phyloP scores from a whole-genome alignment of 2,797 vertebrate species.

The Margarornis squamiger region DNA sequence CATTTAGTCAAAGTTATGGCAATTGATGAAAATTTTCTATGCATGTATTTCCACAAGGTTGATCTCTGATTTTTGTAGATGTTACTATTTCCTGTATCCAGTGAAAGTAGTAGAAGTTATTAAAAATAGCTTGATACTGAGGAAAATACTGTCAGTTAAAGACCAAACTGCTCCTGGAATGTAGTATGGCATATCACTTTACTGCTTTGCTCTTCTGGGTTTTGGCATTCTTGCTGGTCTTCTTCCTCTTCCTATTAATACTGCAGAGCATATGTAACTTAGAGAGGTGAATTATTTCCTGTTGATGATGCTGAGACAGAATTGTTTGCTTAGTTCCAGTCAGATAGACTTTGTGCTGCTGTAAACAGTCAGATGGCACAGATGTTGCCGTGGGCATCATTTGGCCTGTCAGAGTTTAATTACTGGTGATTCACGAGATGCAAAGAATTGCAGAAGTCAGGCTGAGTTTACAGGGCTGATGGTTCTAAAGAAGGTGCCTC shows the following conservation, averaged over 20 bases:
- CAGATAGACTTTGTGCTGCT: not conserved
- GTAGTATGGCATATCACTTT: not conserved
- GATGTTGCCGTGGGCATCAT: conserved; percentile 16
- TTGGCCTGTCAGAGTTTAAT: conserved; percentile 24
- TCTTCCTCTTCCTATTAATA: not conserved
- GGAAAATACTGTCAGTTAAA: not conserved
- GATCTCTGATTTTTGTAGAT: not conserved
- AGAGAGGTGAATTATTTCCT: conserved; percentile 10
- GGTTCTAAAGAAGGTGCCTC: not conserved
- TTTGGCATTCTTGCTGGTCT: not conserved
- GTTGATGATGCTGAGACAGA: not conserved
- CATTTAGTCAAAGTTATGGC: not conserved
- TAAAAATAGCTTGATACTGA: not conserved
- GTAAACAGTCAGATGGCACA: conserved; percentile 41
- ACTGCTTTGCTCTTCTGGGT: not conserved
- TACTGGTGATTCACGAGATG: conserved; percentile 46
- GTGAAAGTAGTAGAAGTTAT: not conserved
- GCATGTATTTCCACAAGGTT: not conserved
- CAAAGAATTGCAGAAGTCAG: not conserved
- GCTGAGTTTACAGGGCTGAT: not conserved
- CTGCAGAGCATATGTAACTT: not conserved
- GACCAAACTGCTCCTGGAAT: not conserved
- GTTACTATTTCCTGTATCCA: not conserved
- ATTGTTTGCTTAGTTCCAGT: conserved; percentile 55
- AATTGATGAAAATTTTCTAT: not conserved